phyloP scores from a whole-genome alignment of 2,113 vertebrate genomes.

The Lampris incognitus region DNA sequence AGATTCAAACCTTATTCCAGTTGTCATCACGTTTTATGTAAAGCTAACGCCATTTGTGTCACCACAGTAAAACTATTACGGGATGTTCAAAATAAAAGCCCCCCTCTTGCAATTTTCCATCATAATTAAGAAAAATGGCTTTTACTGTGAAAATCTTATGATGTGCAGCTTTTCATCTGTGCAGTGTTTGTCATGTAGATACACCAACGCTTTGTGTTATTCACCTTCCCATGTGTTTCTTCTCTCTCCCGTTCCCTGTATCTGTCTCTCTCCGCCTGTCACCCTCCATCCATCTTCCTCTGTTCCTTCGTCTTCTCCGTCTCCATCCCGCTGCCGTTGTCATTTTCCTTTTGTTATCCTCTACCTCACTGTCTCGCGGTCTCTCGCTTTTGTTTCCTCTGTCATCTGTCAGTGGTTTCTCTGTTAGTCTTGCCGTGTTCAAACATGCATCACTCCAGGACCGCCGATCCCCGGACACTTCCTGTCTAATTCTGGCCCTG shows the following conservation, averaged over 20 bases:
- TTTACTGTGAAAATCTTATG: not conserved
- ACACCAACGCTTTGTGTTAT: too few species aligned
- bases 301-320: not conserved
- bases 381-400: not conserved
- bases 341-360: too few species aligned
- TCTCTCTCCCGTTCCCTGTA: constrained; percentile 15
- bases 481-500: not conserved
- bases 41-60: too few species aligned
- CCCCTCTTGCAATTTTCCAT: not conserved
- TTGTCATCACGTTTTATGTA: too few species aligned
- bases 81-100: too few species aligned
- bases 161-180: not conserved
- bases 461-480: not conserved
- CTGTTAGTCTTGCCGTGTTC: not conserved
- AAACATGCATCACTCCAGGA: not conserved
- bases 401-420: not conserved
- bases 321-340: constrained; percentile 16
- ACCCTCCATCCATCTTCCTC: not conserved
- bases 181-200: too few species aligned
- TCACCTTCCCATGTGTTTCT: not conserved
- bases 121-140: not conserved
- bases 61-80: too few species aligned
- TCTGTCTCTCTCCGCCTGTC: constrained; percentile 21
- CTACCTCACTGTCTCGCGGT: not conserved
- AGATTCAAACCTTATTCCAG: too few species aligned